Base-by-base conservation (phyloP, 2,113 vertebrate genomes). In the Bubo scandiacus region DNA sequence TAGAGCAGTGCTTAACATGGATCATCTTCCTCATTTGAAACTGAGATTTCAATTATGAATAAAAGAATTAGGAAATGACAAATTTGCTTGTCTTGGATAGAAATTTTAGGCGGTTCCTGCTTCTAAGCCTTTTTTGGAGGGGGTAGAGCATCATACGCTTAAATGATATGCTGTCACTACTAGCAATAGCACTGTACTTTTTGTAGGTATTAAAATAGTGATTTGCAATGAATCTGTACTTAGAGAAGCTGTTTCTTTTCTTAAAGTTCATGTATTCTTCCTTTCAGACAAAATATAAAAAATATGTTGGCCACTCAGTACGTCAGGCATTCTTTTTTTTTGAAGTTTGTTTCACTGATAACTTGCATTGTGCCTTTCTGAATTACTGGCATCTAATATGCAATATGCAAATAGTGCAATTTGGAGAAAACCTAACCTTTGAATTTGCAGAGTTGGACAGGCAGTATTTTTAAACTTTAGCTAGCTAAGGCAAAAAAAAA, bases 391-490 rank as follows among this genome's bases (percentile, higher is more conserved):
- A 89, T 52, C 34, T 84, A 81, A 92, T 62, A 67, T 11, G 27
- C 36, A 62, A 62, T 59, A 57, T 62, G 25, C 63, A 77, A 80
- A 58, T 88, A 67, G 74, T 21, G 45, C 32, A 81, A 19, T 92
- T 86, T 84, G 70, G 66, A 95, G 68, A 93, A 96, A 95, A 57
- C 23, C 25, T 88, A 89, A 78, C 29, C 38, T 92, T 87, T 95
- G 81, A 74, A 80, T 96, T 87, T 96, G 55, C 18, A 1, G 3
- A 81, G 45, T 88, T 90, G 81, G 92, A 38, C 34, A 25, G 78
- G 58, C 47, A 83, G 36, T 96, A 80, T 91, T 96, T 97, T 96
- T 83, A 88, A 94, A 93, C 67, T 83, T 94, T 36, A 81, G 90
- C 91, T 89, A 87, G 70, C 81, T 95, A 88, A 79, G 68, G 81